These are phyloP conservation scores for Brachyrhaphis roseni DNA, from an alignment of 2,797 vertebrate species.

Conservation along the genomic window DNA sequence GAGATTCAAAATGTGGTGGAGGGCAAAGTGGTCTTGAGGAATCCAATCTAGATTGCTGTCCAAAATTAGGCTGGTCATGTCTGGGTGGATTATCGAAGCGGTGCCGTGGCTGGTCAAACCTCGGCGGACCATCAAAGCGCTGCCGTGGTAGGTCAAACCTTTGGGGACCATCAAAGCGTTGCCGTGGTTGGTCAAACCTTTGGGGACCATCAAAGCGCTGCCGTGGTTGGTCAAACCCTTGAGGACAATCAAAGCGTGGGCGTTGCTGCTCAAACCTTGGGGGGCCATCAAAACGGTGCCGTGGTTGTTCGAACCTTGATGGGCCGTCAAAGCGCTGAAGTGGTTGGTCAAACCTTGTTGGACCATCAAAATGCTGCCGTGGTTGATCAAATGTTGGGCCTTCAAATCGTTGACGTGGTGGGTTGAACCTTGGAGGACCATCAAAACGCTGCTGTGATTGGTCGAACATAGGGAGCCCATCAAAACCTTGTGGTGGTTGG, in stretches of 20 bases:
- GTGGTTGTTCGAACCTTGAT: conserved; percentile 82
- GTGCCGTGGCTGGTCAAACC: conserved; percentile 76
- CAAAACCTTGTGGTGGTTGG: conserved; percentile 81
- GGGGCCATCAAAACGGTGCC: conserved; percentile 83
- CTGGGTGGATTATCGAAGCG: conserved; percentile 73
- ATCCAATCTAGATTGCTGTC: conserved; percentile 66
- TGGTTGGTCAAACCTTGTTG: conserved; percentile 63
- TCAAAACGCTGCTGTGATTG: conserved; percentile 82
- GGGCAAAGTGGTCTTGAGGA: conserved; percentile 49
- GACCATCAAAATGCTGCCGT: conserved; percentile 55
- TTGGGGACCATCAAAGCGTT: conserved; percentile 56
- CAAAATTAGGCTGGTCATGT: conserved; percentile 81
- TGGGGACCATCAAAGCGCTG: conserved; percentile 65
- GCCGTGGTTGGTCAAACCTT: conserved; percentile 77
- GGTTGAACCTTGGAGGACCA: conserved; percentile 80
- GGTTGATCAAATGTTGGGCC: conserved; percentile 75
- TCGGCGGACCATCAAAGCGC: conserved; percentile 83
- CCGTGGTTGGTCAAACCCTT: conserved; percentile 67
- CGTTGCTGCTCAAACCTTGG: conserved; percentile 77
- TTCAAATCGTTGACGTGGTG: conserved; percentile 53
- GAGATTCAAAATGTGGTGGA: conserved; percentile 64
- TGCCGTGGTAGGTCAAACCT: conserved; percentile 81
- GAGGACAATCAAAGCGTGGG: conserved; percentile 46
- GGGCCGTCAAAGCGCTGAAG: conserved; percentile 83
- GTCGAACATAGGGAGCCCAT: conserved; percentile 85